These are phyloP conservation scores for Nomia melanderi DNA, from an alignment of 1,140 invertebrate genomes.

Conservation along the genomic window DNA sequence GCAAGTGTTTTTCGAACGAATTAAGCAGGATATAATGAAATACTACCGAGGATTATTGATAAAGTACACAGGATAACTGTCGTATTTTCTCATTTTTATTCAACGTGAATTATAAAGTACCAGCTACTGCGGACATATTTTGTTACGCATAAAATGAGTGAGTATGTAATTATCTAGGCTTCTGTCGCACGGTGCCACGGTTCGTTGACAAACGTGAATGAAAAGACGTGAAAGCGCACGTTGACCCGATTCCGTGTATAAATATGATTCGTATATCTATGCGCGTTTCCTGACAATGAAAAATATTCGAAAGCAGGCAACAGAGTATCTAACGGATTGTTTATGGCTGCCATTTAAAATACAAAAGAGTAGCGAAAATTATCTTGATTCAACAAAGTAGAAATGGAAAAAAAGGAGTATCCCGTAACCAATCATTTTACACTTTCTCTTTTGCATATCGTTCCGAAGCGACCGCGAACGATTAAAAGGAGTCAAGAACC, in stretches of 20 bases:
- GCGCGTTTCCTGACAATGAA: not conserved
- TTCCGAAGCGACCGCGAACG: not conserved
- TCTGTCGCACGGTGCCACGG: not conserved
- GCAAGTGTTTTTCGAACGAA: too few relatives aligned
- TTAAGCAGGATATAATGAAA: too few relatives aligned
- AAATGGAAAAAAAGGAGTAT: too few relatives aligned
- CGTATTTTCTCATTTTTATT: too few relatives aligned
- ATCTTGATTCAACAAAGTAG: too few relatives aligned
- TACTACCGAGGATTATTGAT: too few relatives aligned
- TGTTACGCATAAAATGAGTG: not conserved
- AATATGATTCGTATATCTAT: not conserved
- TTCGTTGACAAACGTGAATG: not conserved
- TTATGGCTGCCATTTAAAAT: not conserved
- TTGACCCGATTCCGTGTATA: not conserved
- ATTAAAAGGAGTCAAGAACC: not conserved
- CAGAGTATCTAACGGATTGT: not conserved
- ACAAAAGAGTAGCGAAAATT: too few relatives aligned
- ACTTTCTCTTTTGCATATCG: too few relatives aligned
- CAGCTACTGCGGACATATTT: not conserved
- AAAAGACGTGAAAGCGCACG: slow-evolving; percentile 3
- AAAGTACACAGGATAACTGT: too few relatives aligned
- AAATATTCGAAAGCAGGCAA: not conserved
- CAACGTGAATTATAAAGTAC: too few relatives aligned
- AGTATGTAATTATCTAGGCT: not conserved
- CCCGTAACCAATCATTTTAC: too few relatives aligned